These are phyloP conservation scores for Manis crassicaudata DNA, from an alignment of 2,797 vertebrate genomes.

Conservation along the genomic window DNA sequence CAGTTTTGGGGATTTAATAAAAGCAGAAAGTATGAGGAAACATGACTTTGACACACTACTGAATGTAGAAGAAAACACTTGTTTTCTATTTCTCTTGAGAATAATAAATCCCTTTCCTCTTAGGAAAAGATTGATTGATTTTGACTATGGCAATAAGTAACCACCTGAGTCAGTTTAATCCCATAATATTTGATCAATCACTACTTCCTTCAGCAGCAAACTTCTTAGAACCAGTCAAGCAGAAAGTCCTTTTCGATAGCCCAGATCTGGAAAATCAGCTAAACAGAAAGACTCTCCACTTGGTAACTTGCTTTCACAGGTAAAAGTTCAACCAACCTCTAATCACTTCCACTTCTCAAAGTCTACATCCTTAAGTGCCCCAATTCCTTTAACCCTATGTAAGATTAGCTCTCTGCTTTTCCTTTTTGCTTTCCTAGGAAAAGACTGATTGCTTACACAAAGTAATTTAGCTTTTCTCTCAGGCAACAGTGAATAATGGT, in stretches of 20 bases:
- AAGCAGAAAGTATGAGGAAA: background rate
- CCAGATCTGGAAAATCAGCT: background rate
- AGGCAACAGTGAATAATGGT: background rate
- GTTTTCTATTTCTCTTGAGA: background rate
- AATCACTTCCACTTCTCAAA: background rate
- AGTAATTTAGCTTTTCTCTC: background rate
- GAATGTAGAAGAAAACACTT: background rate
- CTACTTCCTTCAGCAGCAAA: background rate
- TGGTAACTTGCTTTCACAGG: background rate
- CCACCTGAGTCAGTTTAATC: background rate
- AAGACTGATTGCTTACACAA: background rate
- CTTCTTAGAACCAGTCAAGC: constrained; percentile 3
- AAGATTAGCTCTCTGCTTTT: background rate
- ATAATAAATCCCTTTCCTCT: background rate
- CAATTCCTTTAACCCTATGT: background rate
- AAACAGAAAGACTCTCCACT: background rate
- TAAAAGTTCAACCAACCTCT: background rate
- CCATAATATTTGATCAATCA: constrained; percentile 16
- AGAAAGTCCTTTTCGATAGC: background rate
- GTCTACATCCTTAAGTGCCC: background rate
- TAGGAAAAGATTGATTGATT: background rate
- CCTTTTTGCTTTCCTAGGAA: background rate
- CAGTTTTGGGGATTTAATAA: background rate
- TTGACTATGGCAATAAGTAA: background rate
- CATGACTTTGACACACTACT: background rate